Base-by-base conservation (phyloP, 2,797 vertebrate genomes). In the Sylvilagus floridanus region DNA sequence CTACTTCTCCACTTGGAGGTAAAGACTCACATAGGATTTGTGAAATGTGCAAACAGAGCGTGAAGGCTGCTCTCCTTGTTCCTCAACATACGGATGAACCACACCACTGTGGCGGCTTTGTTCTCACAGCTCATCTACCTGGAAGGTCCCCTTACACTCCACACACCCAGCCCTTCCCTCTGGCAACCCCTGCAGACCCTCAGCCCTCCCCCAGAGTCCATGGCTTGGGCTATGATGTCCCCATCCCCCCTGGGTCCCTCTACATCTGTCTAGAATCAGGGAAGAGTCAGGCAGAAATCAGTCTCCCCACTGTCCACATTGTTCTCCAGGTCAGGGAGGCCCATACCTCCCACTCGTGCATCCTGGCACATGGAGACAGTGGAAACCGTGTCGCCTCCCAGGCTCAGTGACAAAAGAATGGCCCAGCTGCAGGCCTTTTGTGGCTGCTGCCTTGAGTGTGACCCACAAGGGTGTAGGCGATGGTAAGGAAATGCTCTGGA, bases 91-190 rank as follows among this genome's bases (percentile, higher is more conserved):
- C 14, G 47, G 65, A 35, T 0, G 17, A 76, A 75, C 24, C 52
- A 2, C 60, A 32, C 22, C 26, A 11, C 3, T 10, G 10, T 69
- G 7, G 21, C 47, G 1, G 24, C 26, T 76, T 84, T 78, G 57
- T 52, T 37, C 30, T 7, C 11, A 12, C 0, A 4, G 7, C 6
- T 37, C 19, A 10, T n/a, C 5, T 3, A 22, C 13, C 47, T 19
- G 26, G 32, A 88, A 30, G 19, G 6, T 28, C n/a, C 30, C 47
- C 1, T 10, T 7, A 2, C 4, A 26, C 24, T 65, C 42, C 10
- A 17, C 10, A 9, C 5, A 9, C 47, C 35, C 47, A 11, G 11
- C 12, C 11, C 12, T 72, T 26, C 71, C 22, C 13, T 30, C 24
- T 11, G 28, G 47, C 10, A 76, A n/a, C 1, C 24, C 24, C n/a